These are phyloP conservation scores for Manis crassicaudata DNA, from an alignment of 2,797 vertebrate species.

Conservation along the genomic window DNA sequence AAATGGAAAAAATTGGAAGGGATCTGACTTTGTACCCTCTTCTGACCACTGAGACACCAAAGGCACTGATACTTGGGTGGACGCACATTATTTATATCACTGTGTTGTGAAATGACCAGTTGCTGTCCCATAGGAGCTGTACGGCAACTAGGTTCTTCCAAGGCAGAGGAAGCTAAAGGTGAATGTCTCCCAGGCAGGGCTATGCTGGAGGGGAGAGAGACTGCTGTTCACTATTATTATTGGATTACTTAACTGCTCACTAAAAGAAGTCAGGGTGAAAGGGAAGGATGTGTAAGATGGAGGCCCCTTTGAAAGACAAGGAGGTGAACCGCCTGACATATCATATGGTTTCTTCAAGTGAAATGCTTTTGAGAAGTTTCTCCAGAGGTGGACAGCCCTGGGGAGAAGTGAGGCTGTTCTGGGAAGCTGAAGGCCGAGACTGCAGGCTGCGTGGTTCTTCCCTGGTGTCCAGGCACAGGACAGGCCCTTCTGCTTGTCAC, in stretches of 20 bases:
- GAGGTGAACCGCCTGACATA: not conserved
- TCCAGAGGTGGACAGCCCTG: not conserved
- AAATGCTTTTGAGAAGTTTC: not conserved
- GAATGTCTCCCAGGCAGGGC: not conserved
- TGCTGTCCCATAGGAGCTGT: not conserved
- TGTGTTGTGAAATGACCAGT: not conserved
- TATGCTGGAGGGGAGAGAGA: not conserved
- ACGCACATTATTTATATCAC: not conserved
- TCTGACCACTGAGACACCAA: not conserved
- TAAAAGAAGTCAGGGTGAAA: not conserved
- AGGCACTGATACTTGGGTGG: not conserved
- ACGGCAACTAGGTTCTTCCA: not conserved
- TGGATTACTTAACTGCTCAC: not conserved
- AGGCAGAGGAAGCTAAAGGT: not conserved
- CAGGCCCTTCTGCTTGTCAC: not conserved
- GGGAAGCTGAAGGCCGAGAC: not conserved
- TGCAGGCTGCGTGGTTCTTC: not conserved
- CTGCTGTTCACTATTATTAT: not conserved
- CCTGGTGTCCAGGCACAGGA: not conserved
- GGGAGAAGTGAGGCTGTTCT: not conserved
- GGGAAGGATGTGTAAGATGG: not conserved
- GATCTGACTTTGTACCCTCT: not conserved
- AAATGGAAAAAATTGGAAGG: not conserved
- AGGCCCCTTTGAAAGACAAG: not conserved
- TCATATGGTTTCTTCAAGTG: not conserved